Conservation (phyloP, 1,140 invertebrate species). For the Babylonia areolata region DNA sequence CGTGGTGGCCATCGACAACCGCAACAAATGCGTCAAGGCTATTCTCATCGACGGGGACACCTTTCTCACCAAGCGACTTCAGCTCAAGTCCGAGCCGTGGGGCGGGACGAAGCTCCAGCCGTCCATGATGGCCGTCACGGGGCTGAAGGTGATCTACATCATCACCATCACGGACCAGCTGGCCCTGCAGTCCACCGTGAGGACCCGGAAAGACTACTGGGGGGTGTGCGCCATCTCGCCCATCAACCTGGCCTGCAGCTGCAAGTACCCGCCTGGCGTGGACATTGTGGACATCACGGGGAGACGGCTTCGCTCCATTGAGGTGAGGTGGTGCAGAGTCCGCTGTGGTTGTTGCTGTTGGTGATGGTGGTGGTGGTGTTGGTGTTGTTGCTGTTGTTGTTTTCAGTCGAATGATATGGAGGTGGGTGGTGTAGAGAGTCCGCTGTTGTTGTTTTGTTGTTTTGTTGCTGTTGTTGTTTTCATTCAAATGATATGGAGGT, state of each 20-base stretch:
- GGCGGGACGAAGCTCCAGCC: conserved; percentile 21
- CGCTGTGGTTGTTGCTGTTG: too few relatives aligned
- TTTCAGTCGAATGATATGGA: too few relatives aligned
- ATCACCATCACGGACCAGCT: conserved; percentile 28
- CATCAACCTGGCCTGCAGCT: conserved; percentile 38
- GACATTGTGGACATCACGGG: conserved; percentile 42
- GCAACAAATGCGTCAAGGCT: conserved; percentile 24
- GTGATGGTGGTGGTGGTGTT: too few relatives aligned
- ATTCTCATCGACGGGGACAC: neutral
- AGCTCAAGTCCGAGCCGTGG: conserved; percentile 28
- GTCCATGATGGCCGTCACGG: conserved; percentile 26
- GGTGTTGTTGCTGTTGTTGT: too few relatives aligned
- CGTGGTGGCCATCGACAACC: conserved; percentile 33
- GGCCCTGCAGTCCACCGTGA: conserved; percentile 30
- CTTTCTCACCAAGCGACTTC: neutral
- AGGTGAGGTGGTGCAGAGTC: too few relatives aligned
- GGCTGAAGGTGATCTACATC: conserved; percentile 28
- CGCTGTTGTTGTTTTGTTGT: too few relatives aligned
- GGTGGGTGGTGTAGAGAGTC: too few relatives aligned
- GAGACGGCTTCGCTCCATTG: neutral
- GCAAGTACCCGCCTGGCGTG: conserved; percentile 33
- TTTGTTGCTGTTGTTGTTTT: too few relatives aligned
- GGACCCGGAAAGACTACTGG: conserved; percentile 38
- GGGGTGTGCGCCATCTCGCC: conserved; percentile 19
- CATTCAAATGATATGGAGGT: too few relatives aligned